A percentile compares a stretch with the other conserved stretches of the same genome.
These are phyloP conservation scores for Noctuana brunneofusca DNA, from an alignment of 2,888 invertebrate genomes.

Conservation along the genomic window DNA sequence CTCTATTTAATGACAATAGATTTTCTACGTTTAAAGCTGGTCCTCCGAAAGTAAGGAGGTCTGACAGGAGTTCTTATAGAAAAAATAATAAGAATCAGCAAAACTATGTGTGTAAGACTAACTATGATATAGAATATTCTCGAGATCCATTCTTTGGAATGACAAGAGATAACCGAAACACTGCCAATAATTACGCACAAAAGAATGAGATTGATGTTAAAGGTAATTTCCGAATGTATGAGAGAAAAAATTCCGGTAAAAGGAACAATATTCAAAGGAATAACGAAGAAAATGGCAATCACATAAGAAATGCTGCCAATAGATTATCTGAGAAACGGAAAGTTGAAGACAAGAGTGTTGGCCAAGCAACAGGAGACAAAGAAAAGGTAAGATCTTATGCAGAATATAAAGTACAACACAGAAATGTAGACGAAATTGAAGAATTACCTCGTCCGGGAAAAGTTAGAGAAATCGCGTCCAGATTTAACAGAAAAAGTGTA, in stretches of 20 bases:
- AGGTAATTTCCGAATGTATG: conserved; percentile 53
- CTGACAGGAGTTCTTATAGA: conserved; percentile 59
- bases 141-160: conserved; percentile 69
- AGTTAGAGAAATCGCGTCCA: conserved; percentile 74
- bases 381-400: conserved; percentile 51
- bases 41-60: conserved; percentile 59
- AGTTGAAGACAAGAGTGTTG: conserved; percentile 40
- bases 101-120: conserved; percentile 61
- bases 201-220: conserved; percentile 14
- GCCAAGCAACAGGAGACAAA: conserved; percentile 41
- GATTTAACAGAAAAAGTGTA: conserved; percentile 64
- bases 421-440: conserved; percentile 35
- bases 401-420: conserved; percentile 40
- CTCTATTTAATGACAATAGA: conserved; percentile 50
- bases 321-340: conserved; percentile 56
- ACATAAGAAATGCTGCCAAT: conserved; percentile 46
- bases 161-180: conserved; percentile 46
- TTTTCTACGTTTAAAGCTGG: conserved; percentile 66
- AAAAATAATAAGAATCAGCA: conserved; percentile 49
- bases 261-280: conserved; percentile 46
- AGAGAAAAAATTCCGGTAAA: conserved; percentile 62
- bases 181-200: conserved; percentile 35
- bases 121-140: conserved; percentile 72
- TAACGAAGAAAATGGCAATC: conserved; percentile 42
- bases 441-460: conserved; percentile 68